These are phyloP conservation scores for Laticauda colubrina DNA, from an alignment of 2,113 vertebrate species.

Conservation along the genomic window DNA sequence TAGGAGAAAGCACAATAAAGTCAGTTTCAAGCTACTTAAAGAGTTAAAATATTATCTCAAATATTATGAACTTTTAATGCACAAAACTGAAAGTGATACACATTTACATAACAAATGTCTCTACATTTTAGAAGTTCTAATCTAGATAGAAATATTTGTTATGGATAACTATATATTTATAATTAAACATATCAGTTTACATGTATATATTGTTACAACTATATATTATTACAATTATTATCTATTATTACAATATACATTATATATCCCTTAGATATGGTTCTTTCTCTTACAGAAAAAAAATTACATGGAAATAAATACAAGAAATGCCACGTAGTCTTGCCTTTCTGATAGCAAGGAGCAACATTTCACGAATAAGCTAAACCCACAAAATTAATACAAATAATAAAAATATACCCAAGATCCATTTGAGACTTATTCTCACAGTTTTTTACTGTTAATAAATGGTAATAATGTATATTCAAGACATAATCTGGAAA, in stretches of 20 bases:
- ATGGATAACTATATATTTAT: not conserved
- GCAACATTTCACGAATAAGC: not conserved
- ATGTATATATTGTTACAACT: not conserved
- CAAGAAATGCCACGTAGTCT: not conserved
- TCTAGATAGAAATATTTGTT: conserved; percentile 12
- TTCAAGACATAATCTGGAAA: not conserved
- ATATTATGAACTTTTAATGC: not conserved
- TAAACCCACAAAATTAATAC: not conserved
- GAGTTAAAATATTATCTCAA: not conserved
- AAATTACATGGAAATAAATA: not conserved
- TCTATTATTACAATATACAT: not conserved
- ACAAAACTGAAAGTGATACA: not conserved
- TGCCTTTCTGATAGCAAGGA: not conserved
- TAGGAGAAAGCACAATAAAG: not conserved
- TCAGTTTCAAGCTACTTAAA: not conserved
- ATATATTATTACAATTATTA: not conserved
- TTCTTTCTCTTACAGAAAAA: not conserved
- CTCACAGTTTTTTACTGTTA: not conserved
- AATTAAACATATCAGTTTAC: not conserved
- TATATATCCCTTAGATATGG: not conserved
- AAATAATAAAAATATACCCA: not conserved
- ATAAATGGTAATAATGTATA: not conserved
- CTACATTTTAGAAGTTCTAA: conserved; percentile 94
- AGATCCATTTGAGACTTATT: not conserved
- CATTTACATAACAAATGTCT: conserved; percentile 61